Evolutionary conservation across 1,140 invertebrate genomes (phyloP).

Genomic region (Achatina immaculata): DNA sequence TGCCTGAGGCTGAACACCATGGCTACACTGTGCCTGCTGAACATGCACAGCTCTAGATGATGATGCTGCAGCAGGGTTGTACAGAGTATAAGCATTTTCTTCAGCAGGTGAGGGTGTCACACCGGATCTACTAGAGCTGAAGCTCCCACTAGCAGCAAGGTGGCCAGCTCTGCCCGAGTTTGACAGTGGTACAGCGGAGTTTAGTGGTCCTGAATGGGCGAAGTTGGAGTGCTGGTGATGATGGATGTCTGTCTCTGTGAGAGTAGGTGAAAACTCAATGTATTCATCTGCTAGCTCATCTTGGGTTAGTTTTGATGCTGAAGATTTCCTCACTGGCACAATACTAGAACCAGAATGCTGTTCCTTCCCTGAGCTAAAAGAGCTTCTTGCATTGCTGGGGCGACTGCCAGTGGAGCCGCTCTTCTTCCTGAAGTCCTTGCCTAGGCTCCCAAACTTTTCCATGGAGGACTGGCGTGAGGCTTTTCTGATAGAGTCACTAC

Average conservation of each 20-base stretch:
- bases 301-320: neutral
- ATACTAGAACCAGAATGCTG: neutral
- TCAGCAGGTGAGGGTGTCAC: neutral
- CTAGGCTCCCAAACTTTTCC: slow-evolving; percentile 48
- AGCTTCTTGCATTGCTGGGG: neutral
- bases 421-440: slow-evolving; percentile 43
- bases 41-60: neutral
- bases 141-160: neutral
- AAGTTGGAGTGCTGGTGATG: neutral
- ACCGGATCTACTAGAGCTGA: neutral
- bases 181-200: neutral
- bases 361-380: slow-evolving; percentile 10
- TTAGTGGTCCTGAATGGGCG: neutral
- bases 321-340: slow-evolving; percentile 1
- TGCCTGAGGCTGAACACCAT: neutral
- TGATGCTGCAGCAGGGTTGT: neutral
- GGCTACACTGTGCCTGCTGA: neutral
- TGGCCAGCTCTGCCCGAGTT: neutral
- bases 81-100: neutral
- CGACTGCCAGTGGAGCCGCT: slow-evolving; percentile 32
- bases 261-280: slow-evolving; percentile 40
- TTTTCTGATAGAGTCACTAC: slow-evolving; percentile 28
- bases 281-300: slow-evolving; percentile 45
- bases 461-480: slow-evolving; percentile 25
- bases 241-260: neutral